Evolutionary conservation across 2,888 invertebrate genomes (phyloP), one percentile per base, ranked within the genome.

Genomic region (Drosophila pegasa): DNA sequence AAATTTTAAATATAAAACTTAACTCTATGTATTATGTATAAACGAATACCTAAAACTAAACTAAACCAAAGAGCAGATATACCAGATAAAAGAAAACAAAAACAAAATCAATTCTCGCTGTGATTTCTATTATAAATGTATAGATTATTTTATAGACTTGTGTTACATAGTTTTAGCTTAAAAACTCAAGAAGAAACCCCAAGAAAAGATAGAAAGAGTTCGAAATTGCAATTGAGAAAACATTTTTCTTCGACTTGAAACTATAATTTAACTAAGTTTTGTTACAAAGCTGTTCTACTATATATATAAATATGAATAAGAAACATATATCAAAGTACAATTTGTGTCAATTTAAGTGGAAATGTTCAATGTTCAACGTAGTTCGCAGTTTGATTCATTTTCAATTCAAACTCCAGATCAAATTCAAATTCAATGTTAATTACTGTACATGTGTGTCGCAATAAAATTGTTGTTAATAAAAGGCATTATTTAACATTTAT

Each of bases 41-140:
- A 64, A 66, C 35, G 59, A 64, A 62, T 57, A 65, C 60, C 60
- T 60, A 25, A 74, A 74, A 66, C 58, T 47, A 29, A 57, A 72
- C 51, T 29, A 52, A 71, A 71, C 66, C 66, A 71, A 74, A 74
- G 60, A 65, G 18, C 38, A 61, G 47, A 68, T 71, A 62, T 35
- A 73, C 41, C 43, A 54, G 68, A 51, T 31, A 62, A 68, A 51
- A 74, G 22, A 54, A 55, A 10, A 9, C 33, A 52, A 59, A 65
- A 45, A 20, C 63, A 68, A 70, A 72, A 76, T 63, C 60, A 86
- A 89, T 89, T 86, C 86, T 89, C 78, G 89, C 86, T 86, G 86
- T 86, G 86, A 86, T 86, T 86, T 89, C 89, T 88, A 88, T 88
- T 72, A 67, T 81, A 79, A 58, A 63, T 75, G 68, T 80, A 77